Base-by-base conservation (phyloP, 2,888 invertebrate genomes). In the Nematopogon swammerdamellus region DNA sequence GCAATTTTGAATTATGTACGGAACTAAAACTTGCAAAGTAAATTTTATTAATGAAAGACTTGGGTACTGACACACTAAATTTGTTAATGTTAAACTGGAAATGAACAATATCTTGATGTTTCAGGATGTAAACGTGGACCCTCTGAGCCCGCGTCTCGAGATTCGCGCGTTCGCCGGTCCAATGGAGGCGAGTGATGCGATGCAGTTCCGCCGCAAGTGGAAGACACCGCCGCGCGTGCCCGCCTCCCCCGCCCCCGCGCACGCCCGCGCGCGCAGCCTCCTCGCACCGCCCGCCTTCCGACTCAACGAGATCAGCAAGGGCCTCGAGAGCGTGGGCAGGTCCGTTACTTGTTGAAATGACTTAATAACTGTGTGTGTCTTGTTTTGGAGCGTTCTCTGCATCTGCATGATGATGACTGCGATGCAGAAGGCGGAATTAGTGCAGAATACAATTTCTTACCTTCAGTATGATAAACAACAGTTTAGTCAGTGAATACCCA, bases 131-230 rank as follows among this genome's bases (percentile, higher is more conserved):
- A 85, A 85, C 60, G 62, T 58, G 10, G 86, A 90, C 66, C 86
- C 86, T 0, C 68, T 89, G 10, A 85, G 83, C 58, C 87, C 90
- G 0, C 82, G 86, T 46, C 65, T 88, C 57, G 89, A 91, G 79
- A 89, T 93, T 55, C 85, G 85, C 60, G 96, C 95, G 0, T 88
- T 88, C 71, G 96, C 95, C 8, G 97, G 97, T 0, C 97, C 97
- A 17, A 95, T 96, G 95, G 84, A 85, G 43, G 86, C 87, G 53
- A 75, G 80, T 14, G 83, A 85, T 49, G 94, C 94, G 0, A 74
- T 82, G 11, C 72, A 70, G 51, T 93, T 94, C 70, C 82, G 88
- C 8, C 86, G 85, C 51, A 83, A 87, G 48, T 94, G 92, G 92
- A 92, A 91, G 74, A 92, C 91, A 0, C 92, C 93, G 6, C 91